Base-by-base conservation (phyloP, 2,888 invertebrate genomes). In the Agrochola lychnidis region DNA sequence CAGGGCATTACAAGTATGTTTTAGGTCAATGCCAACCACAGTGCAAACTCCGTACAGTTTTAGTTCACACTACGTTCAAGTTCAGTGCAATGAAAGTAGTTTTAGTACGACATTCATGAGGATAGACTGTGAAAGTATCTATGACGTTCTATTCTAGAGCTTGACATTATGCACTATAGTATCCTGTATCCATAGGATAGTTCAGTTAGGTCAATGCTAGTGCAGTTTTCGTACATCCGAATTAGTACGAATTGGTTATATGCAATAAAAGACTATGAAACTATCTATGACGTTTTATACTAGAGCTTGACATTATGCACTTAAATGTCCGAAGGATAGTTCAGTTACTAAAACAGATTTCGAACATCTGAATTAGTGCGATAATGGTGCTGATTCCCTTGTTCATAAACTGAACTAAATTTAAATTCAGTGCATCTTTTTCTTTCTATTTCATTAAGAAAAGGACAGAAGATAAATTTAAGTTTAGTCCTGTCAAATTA, bases 11-110 rank as follows among this genome's bases (percentile, higher is more conserved):
- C 36, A 56, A 70, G 57, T 68, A 59, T 73, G 70, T 78, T 72
- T 59, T 73, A 78, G 79, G 61, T 81, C 79, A 81, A 30, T 81
- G 83, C 30, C 72, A 83, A 72, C 40, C 40, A 10, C 59, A 78
- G 79, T 67, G 64, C 61, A 70, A 59, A 70, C 51, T 69, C 61
- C 25, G 73, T 83, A 22, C 30, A 73, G 56, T 63, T 78, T 83
- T 53, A 70, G 66, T 83, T 76, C 70, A 76, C 36, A 70, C 78
- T 10, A 10, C 25, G 40, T 66, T 72, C 61, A 70, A 62, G 69
- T 66, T 78, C n/a, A 73, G 45, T 67, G 57, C 66, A 59, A 67
- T 42, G 61, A 70, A 70, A 78, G 69, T 78, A 67, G 45, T 66
- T 69, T 66, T 51, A 78, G 59, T 72, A 36, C 78, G 22, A 67